Percentiles rank a stretch among this genome's conserved stretches.
phyloP scores from a whole-genome alignment of 2,113 vertebrate genomes.

The Bubo blakistoni region DNA sequence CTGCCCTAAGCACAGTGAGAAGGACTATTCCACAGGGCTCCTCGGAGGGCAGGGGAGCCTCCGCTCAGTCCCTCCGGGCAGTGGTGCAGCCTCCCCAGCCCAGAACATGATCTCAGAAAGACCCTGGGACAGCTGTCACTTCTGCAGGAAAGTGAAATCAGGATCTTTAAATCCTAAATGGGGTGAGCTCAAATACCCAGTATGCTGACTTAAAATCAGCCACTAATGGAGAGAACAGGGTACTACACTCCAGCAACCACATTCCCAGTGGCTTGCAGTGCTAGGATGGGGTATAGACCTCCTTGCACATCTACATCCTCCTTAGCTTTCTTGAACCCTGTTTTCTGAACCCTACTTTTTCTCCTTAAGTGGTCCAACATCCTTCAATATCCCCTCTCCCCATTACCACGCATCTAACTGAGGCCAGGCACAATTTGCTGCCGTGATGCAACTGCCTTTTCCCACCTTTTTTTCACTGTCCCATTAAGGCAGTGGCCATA shows the following conservation, averaged over 20 bases:
- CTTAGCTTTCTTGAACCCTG: neutral
- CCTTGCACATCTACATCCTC: neutral
- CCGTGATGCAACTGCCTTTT: neutral
- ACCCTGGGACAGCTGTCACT: neutral
- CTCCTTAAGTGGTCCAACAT: neutral
- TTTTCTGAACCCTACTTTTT: neutral
- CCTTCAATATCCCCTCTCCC: neutral
- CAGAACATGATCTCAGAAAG: accelerated
- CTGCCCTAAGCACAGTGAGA: neutral
- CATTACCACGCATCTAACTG: neutral
- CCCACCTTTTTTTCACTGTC: neutral
- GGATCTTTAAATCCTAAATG: neutral
- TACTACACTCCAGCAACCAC: neutral
- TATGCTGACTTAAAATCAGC: neutral
- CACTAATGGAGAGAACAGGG: neutral
- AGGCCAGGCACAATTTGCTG: neutral
- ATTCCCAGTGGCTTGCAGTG: accelerated
- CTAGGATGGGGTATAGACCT: neutral
- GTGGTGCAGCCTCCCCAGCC: neutral
- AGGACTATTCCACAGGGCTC: neutral
- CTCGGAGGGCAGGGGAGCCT: accelerated
- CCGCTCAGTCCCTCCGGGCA: neutral
- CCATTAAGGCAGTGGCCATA: neutral
- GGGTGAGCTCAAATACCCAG: neutral
- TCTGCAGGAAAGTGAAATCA: neutral